Evolutionary conservation across 2,113 vertebrate species (phyloP).

Genomic region (Mus musculus): DNA sequence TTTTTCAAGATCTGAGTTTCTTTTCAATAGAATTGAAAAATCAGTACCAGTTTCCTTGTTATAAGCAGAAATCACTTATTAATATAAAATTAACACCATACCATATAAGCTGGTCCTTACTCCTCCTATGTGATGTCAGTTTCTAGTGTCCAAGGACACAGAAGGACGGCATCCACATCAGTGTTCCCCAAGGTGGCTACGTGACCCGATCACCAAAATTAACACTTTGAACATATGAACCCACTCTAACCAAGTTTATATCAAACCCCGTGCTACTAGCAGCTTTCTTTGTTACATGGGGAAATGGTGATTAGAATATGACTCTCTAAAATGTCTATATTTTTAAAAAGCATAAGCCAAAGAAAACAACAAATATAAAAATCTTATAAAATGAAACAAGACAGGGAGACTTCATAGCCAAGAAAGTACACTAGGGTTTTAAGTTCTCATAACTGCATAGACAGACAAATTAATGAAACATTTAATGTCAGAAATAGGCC

Average conservation of each 20-base stretch:
- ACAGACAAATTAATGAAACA: constrained; percentile 2
- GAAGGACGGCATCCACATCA: background rate
- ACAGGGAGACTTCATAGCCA: background rate
- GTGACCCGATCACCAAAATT: background rate
- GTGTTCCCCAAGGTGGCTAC: background rate
- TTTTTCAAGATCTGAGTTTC: constrained; percentile 5
- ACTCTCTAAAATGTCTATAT: background rate
- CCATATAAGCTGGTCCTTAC: background rate
- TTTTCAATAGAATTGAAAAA: constrained; percentile 10
- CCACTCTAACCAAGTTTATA: background rate
- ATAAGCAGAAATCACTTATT: constrained; percentile 38
- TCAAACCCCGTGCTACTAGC: background rate
- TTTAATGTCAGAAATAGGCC: constrained; percentile 5
- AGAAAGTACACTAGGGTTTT: background rate
- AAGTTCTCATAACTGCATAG: background rate
- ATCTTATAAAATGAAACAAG: background rate
- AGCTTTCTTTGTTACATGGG: background rate
- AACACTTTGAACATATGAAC: background rate
- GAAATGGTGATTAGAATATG: background rate
- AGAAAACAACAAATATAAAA: background rate
- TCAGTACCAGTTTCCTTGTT: background rate
- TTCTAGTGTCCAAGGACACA: background rate
- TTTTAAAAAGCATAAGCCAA: background rate
- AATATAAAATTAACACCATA: constrained; percentile 8
- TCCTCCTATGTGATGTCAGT: background rate